Conservation (phyloP, 2,888 invertebrate genomes). For the Cheilosia impressa region DNA sequence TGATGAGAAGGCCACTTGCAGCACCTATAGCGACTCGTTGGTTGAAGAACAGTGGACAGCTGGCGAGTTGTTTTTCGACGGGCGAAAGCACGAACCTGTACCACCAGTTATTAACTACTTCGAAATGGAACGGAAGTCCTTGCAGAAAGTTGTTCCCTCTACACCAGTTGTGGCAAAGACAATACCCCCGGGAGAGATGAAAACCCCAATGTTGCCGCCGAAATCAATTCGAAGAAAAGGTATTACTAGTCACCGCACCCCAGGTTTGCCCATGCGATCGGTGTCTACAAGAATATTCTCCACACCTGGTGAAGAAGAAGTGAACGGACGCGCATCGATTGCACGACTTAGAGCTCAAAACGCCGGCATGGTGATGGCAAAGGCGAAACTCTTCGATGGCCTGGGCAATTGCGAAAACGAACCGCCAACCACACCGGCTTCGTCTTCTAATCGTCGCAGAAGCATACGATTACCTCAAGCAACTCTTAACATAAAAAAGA, state of each 20-base stretch:
- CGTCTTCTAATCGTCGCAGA: constrained; percentile 52
- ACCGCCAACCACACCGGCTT: constrained; percentile 25
- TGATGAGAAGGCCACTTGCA: constrained; percentile 27
- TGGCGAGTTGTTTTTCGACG: constrained; percentile 82
- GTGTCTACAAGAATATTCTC: constrained; percentile 26
- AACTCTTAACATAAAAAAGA: constrained; percentile 42
- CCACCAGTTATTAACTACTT: constrained; percentile 1
- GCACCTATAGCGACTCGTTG: constrained; percentile 9
- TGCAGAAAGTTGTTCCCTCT: constrained; percentile 35
- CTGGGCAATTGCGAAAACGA: constrained; percentile 76
- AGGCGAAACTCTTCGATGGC: constrained; percentile 90
- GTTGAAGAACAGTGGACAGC: constrained; percentile 82
- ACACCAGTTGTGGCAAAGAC: constrained; percentile 51
- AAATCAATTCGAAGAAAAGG: constrained; percentile 73
- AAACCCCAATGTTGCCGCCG: constrained; percentile 79
- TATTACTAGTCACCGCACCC: constrained; percentile 42
- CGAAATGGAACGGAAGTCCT: constrained; percentile 55
- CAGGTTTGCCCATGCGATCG: constrained; percentile 43
- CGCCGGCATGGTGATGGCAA: constrained; percentile 91
- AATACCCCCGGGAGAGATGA: constrained; percentile 55
- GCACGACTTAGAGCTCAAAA: constrained; percentile 89
- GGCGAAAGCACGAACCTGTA: constrained; percentile 12
- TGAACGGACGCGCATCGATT: constrained; percentile 88
- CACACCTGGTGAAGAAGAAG: constrained; percentile 77
- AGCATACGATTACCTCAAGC: constrained; percentile 49